A percentile compares a stretch with the other conserved stretches of the same genome.
Evolutionary conservation across 2,797 vertebrate species (phyloP).

Genomic region (Sebastes glaucus): DNA sequence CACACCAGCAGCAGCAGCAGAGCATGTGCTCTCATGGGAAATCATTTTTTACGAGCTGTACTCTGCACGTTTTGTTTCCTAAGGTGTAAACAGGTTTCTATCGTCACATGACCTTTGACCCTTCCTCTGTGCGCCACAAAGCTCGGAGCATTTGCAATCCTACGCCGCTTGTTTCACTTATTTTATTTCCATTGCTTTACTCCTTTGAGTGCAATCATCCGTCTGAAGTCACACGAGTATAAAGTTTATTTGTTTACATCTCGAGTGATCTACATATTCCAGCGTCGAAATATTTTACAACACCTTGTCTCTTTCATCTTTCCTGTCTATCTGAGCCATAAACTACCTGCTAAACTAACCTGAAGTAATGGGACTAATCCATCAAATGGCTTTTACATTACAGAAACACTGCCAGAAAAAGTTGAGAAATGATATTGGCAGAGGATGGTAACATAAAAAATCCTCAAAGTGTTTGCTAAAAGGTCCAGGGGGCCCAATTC

Average conservation of each 20-base stretch:
- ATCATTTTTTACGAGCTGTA: conserved; percentile 32
- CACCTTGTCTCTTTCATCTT: conserved; percentile 21
- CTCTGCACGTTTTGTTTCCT: conserved; percentile 7
- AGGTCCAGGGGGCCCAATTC: conserved; percentile 65
- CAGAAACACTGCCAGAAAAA: conserved; percentile 52
- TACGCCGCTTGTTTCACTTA: neutral
- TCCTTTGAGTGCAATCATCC: conserved; percentile 7
- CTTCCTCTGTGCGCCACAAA: neutral
- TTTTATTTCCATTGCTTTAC: neutral
- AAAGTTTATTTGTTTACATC: conserved; percentile 23
- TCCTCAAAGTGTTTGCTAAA: conserved; percentile 63
- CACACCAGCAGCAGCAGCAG: conserved; percentile 3
- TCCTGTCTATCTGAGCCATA: conserved; percentile 14
- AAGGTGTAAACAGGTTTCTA: conserved; percentile 36
- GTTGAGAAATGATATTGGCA: conserved; percentile 70
- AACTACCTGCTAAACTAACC: conserved; percentile 49
- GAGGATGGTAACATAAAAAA: conserved; percentile 63
- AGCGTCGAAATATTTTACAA: neutral
- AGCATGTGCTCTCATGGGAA: conserved; percentile 33
- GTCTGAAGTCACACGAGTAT: neutral
- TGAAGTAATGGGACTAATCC: conserved; percentile 41
- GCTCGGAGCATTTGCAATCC: neutral
- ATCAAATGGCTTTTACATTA: conserved; percentile 56
- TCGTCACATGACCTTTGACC: conserved; percentile 17
- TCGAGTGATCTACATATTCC: neutral